Evolutionary conservation across 2,113 vertebrate genomes (phyloP).

Genomic region (Phrynosoma blainvillii): DNA sequence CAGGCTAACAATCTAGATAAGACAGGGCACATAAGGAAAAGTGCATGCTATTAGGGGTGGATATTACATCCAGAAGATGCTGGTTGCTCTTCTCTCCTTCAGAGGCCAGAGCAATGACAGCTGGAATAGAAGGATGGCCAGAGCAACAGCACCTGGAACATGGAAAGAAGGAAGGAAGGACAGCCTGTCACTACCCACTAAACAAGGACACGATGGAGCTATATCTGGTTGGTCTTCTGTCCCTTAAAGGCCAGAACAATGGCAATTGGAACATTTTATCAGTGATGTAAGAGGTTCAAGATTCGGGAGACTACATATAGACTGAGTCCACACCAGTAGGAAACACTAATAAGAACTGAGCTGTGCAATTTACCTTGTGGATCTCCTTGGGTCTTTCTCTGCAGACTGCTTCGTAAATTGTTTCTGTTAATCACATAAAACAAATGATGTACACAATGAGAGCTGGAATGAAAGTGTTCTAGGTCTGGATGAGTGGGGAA

Average conservation of each 20-base stretch:
- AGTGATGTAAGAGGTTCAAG: background rate
- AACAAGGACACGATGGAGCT: no score
- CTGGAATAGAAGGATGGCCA: no score
- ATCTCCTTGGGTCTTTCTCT: background rate
- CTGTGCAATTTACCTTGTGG: background rate
- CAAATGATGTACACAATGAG: background rate
- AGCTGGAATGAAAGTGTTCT: background rate
- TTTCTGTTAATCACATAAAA: background rate
- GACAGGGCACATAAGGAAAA: no score
- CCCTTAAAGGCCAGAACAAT: no score
- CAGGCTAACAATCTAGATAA: no score
- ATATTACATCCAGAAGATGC: no score
- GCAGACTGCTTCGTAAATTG: background rate
- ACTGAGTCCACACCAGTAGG: background rate
- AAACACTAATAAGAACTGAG: background rate
- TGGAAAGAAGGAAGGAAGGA: background rate
- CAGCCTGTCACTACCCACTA: no score
- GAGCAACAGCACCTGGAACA: no score
- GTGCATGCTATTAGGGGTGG: no score
- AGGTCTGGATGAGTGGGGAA: background rate
- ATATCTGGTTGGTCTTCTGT: no score
- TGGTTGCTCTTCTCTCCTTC: no score
- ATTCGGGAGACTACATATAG: background rate
- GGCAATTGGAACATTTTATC: background rate
- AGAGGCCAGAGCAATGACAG: no score